Conservation (phyloP, 2,888 invertebrate genomes). For the Apodemia duryi region DNA sequence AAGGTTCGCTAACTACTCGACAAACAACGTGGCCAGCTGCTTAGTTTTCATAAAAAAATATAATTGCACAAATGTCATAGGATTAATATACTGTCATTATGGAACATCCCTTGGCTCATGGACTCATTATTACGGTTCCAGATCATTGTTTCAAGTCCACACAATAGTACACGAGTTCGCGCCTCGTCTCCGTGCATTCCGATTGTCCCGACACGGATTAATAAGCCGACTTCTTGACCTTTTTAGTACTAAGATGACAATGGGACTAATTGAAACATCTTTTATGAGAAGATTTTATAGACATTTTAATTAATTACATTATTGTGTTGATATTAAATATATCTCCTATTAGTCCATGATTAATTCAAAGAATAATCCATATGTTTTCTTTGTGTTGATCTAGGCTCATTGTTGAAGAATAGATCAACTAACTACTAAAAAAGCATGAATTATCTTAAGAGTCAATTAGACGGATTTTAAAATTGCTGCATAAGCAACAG, state of each 20-base stretch:
- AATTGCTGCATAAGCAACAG: too few relatives aligned
- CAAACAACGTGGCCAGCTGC: background rate
- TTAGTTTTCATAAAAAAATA: background rate
- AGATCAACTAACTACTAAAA: too few relatives aligned
- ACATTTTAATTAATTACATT: background rate
- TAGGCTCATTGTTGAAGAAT: too few relatives aligned
- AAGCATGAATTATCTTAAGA: too few relatives aligned
- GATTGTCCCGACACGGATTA: slow-evolving; percentile 37
- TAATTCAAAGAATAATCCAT: too few relatives aligned
- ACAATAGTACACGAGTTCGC: slow-evolving; percentile 68
- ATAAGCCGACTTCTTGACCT: slow-evolving; percentile 29
- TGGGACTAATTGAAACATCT: background rate
- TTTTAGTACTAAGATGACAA: background rate
- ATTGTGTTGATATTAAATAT: too few relatives aligned
- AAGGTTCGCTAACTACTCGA: too few relatives aligned
- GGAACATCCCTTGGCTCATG: slow-evolving; percentile 41
- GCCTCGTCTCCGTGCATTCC: slow-evolving; percentile 51
- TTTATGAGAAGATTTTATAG: background rate
- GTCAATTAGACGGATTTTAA: too few relatives aligned
- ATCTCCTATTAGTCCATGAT: too few relatives aligned
- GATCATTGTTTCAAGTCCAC: slow-evolving; percentile 71
- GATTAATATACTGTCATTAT: slow-evolving; percentile 38
- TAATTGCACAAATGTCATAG: background rate
- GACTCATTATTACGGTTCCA: slow-evolving; percentile 67
- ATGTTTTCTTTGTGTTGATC: too few relatives aligned